Percentiles rank a stretch among this genome's conserved stretches.
phyloP scores from a whole-genome alignment of 2,797 vertebrate species.

The Cyclopterus lumpus region DNA sequence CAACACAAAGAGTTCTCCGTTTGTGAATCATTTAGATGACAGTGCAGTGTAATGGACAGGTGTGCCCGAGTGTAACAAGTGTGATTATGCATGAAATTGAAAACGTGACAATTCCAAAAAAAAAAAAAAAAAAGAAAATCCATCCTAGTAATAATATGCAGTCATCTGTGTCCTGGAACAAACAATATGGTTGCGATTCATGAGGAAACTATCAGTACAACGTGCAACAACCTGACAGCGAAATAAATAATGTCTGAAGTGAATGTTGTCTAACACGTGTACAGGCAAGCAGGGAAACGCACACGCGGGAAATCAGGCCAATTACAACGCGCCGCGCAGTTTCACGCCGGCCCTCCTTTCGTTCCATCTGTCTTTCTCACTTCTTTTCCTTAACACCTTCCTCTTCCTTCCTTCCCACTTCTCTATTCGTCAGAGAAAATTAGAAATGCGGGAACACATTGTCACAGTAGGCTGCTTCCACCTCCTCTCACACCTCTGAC shows the following conservation, averaged over 20 bases:
- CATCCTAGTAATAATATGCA: slow-evolving; percentile 55
- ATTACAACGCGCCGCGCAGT: slow-evolving; percentile 38
- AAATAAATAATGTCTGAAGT: slow-evolving; percentile 58
- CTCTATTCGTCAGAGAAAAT: slow-evolving; percentile 65
- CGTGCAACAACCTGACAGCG: slow-evolving; percentile 40
- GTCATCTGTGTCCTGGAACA: slow-evolving; percentile 32
- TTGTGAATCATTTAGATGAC: slow-evolving; percentile 37
- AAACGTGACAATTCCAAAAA: slow-evolving; percentile 44
- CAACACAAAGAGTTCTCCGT: slow-evolving; percentile 5
- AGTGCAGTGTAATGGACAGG: slow-evolving; percentile 17
- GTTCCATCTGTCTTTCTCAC: slow-evolving; percentile 72
- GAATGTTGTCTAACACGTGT: slow-evolving; percentile 62
- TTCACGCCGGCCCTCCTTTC: slow-evolving; percentile 51
- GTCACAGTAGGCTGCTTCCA: slow-evolving; percentile 73
- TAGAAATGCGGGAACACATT: slow-evolving; percentile 76
- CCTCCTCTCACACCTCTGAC: slow-evolving; percentile 72
- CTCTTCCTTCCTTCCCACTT: slow-evolving; percentile 67
- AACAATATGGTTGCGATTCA: slow-evolving; percentile 35
- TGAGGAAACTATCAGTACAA: slow-evolving; percentile 5
- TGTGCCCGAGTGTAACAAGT: slow-evolving; percentile 54
- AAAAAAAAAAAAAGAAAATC: background rate
- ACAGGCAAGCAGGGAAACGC: slow-evolving; percentile 36
- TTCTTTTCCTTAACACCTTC: slow-evolving; percentile 68
- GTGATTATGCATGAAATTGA: slow-evolving; percentile 75
- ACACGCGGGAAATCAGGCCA: slow-evolving; percentile 60